Evolutionary conservation across 2,888 invertebrate genomes (phyloP).

Genomic region (Oscheius sp.): DNA sequence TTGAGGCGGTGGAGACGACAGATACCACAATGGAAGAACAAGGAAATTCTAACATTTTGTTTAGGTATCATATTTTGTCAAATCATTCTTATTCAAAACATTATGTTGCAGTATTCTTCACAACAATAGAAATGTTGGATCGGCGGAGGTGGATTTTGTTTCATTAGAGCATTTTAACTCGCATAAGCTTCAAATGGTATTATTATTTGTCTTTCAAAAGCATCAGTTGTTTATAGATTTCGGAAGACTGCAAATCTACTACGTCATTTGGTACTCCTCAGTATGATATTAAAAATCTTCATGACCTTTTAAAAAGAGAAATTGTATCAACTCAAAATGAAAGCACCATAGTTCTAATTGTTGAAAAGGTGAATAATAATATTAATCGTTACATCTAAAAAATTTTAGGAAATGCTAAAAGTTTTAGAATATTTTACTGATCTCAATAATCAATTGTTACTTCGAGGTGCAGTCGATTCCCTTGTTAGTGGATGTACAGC

Average conservation of each 20-base stretch:
- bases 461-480: constrained; percentile 46
- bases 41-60: constrained; percentile 41
- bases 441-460: constrained; percentile 62
- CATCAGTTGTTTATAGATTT: constrained; percentile 36
- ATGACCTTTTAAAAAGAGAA: constrained; percentile 62
- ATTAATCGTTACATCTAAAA: neutral
- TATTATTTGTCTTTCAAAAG: neutral
- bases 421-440: constrained; percentile 62
- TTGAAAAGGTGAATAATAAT: constrained; percentile 26
- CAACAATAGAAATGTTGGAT: constrained; percentile 33
- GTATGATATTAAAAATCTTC: constrained; percentile 65
- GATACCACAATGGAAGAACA: constrained; percentile 19
- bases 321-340: constrained; percentile 60
- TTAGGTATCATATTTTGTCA: constrained; percentile 27
- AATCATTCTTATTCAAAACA: neutral
- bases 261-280: constrained; percentile 62
- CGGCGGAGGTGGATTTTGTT: constrained; percentile 39
- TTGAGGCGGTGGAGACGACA: constrained; percentile 41
- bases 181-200: constrained; percentile 49
- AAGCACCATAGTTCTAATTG: constrained; percentile 37
- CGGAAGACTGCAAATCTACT: constrained; percentile 51
- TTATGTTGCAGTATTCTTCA: constrained; percentile 37
- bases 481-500: constrained; percentile 67
- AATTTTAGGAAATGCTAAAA: constrained; percentile 58
- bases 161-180: constrained; percentile 52